Percentiles rank a stretch among this genome's conserved stretches.
phyloP scores from a whole-genome alignment of 2,888 invertebrate genomes.

The Smittia sp. region DNA sequence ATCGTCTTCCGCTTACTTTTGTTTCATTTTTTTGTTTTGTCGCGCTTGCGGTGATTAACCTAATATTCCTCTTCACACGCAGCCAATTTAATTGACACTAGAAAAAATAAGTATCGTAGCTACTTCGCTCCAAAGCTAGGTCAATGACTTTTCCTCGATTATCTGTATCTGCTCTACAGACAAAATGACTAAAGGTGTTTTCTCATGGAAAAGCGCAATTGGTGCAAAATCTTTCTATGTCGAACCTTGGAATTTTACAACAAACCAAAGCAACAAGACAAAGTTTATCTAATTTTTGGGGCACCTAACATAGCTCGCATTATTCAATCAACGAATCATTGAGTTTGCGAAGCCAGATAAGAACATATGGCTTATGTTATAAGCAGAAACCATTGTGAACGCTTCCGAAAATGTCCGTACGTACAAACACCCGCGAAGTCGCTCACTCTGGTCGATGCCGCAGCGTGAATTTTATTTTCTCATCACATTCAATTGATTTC shows the following conservation, averaged over 20 bases:
- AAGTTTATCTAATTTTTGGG: no score
- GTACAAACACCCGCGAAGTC: not conserved
- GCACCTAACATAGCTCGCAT: no score
- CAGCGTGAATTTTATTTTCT: slow-evolving; percentile 36
- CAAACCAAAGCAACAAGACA: not conserved
- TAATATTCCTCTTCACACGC: slow-evolving; percentile 18
- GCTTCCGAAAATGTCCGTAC: not conserved
- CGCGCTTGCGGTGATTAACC: slow-evolving; percentile 11
- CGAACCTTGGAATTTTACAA: not conserved
- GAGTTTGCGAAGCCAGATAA: no score
- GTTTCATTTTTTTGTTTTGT: not conserved
- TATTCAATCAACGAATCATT: no score
- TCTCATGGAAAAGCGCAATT: no score
- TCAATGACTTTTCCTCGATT: no score
- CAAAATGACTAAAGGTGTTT: no score
- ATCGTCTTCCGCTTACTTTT: not conserved
- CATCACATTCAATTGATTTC: slow-evolving; percentile 42
- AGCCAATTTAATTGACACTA: not conserved
- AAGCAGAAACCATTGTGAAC: no score
- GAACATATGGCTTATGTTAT: no score
- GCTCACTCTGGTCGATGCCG: not conserved
- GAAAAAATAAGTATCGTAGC: not conserved
- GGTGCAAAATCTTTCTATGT: no score
- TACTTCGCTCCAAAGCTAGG: no score
- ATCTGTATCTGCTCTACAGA: no score